Evolutionary conservation across 2,797 vertebrate species (phyloP).

Genomic region (Limosa lapponica): DNA sequence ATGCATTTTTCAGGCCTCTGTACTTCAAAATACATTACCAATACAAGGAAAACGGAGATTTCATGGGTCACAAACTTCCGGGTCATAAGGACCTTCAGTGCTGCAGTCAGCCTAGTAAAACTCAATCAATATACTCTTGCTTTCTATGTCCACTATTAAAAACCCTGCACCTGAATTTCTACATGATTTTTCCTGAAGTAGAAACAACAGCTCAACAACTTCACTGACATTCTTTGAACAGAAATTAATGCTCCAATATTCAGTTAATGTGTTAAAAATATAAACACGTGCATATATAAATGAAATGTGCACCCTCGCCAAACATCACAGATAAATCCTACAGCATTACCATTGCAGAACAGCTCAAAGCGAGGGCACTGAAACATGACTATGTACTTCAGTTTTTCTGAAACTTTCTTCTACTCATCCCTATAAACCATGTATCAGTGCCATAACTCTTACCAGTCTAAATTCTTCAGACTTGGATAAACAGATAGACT

Average conservation of each 20-base stretch:
- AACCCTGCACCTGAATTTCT: neutral
- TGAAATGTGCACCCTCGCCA: neutral
- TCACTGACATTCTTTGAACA: neutral
- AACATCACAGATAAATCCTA: neutral
- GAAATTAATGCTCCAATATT: neutral
- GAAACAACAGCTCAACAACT: neutral
- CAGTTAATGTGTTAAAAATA: neutral
- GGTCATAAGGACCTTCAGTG: conserved; percentile 65
- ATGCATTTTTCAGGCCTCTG: conserved; percentile 34
- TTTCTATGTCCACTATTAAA: conserved; percentile 24
- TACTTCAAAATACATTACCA: conserved; percentile 53
- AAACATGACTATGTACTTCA: neutral
- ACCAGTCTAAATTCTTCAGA: neutral
- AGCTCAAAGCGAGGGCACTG: neutral
- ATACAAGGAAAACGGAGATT: conserved; percentile 65
- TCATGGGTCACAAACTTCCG: conserved; percentile 70
- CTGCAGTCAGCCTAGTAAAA: conserved; percentile 44
- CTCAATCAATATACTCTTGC: conserved; percentile 15
- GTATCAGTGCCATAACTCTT: neutral
- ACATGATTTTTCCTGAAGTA: neutral
- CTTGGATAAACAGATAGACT: neutral
- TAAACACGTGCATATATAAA: neutral
- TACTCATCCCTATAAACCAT: neutral
- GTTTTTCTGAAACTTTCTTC: neutral
- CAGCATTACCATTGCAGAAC: rapidly evolving